Evolutionary conservation across 2,797 vertebrate species (phyloP), one percentile per base, ranked within the genome.

Genomic region (Falco concolor): DNA sequence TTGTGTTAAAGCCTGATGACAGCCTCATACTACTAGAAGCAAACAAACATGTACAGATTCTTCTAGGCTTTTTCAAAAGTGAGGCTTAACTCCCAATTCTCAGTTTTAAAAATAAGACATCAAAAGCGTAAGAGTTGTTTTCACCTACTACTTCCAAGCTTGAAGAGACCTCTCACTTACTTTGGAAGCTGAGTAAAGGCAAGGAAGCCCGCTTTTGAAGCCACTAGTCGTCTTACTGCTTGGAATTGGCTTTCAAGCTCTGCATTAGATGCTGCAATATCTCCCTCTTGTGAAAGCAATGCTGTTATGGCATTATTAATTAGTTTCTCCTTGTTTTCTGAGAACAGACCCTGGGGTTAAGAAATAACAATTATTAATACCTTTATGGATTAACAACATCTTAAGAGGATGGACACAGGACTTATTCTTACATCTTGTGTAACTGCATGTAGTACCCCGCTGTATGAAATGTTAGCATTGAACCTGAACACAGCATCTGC

Each of bases 261-360:
- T 30, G 99, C 94, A 45, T 99, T 99, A 42, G 98, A 98, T 70
- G 98, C 97, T 8, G 98, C 98, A 76, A 98, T 96, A 96, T 99
- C 99, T 12, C 98, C 98, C 91, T 99, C 99, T 96, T 99, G 99
- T n/a, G 98, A 99, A 12, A 99, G 96, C 57, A 99, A 98, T 45
- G 99, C 99, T 93, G 99, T 98, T 97, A 99, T 98, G 91, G 99
- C 99, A 76, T 99, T 99, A 98, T 99, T 99, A 96, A 99, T 99
- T 96, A 99, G 98, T 95, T 99, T 99, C 97, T 99, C 99, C 97
- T 99, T 99, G 98, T 99, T 99, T 98, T 99, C 99, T 7, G 99
- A 99, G 97, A 99, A 99, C 65, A 99, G 98, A 79, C 99, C 99
- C 99, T 99, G 90, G 65, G 89, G 67, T 78, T 74, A 74, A 96